Evolutionary conservation across 2,113 vertebrate species (phyloP).

Genomic region (Eublepharis macularius): DNA sequence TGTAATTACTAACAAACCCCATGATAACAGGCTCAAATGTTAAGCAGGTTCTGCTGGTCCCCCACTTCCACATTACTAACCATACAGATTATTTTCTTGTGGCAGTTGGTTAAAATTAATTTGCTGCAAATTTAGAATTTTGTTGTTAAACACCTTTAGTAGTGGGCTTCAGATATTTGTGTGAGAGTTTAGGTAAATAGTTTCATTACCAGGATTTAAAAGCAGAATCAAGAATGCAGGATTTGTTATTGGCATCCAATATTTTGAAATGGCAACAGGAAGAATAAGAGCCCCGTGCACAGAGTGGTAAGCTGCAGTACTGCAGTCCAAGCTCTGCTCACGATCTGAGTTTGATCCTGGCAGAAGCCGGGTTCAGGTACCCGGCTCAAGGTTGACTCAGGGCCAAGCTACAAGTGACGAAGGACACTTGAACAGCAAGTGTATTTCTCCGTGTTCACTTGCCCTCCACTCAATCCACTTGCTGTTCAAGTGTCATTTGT

Average conservation of each 20-base stretch:
- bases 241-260: constrained; percentile 36
- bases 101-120: not conserved
- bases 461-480: too few relatives aligned
- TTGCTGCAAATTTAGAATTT: constrained; percentile 12
- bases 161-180: not conserved
- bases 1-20: constrained; percentile 2
- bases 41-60: not conserved
- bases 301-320: too few relatives aligned
- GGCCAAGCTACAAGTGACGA: too few relatives aligned
- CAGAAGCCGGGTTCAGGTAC: too few relatives aligned
- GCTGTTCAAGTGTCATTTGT: too few relatives aligned
- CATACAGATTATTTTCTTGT: not conserved
- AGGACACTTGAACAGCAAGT: too few relatives aligned
- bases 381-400: too few relatives aligned
- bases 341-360: too few relatives aligned
- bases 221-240: not conserved
- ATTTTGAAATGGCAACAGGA: not conserved
- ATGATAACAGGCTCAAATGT: not conserved
- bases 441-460: too few relatives aligned
- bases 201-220: not conserved
- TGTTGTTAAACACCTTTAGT: not conserved
- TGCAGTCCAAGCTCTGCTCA: too few relatives aligned
- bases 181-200: not conserved
- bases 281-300: too few relatives aligned
- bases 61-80: not conserved